Conservation (phyloP, 2,797 vertebrate species). For the Sebastes flavidus region DNA sequence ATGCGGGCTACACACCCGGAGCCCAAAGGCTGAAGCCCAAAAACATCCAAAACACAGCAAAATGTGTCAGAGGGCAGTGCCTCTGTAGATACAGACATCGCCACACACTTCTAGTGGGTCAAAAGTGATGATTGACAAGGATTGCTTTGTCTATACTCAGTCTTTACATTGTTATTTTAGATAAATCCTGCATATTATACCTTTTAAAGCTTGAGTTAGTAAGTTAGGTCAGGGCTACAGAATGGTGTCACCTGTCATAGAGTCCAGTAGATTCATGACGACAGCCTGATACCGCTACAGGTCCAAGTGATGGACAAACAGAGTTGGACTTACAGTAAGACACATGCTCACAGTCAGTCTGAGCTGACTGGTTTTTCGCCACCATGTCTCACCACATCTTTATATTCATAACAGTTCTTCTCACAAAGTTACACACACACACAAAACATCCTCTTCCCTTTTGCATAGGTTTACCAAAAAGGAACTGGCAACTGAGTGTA, state of each 20-base stretch:
- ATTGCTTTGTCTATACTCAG: background rate
- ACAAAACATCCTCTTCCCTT: background rate
- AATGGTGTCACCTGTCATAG: background rate
- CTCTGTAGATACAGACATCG: background rate
- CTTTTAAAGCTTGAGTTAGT: background rate
- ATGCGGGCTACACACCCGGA: background rate
- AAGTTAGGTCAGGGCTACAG: background rate
- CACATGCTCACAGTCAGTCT: background rate
- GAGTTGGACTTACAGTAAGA: background rate
- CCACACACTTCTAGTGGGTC: background rate
- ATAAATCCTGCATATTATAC: background rate
- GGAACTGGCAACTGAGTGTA: background rate
- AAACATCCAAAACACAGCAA: background rate
- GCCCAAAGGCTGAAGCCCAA: background rate
- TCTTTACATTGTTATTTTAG: background rate
- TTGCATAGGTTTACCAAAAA: background rate
- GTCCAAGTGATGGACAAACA: background rate
- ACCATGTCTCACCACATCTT: background rate
- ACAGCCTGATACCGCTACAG: background rate
- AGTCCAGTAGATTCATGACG: background rate
- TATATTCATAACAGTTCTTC: background rate
- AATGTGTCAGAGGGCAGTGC: background rate
- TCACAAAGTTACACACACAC: background rate
- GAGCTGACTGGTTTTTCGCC: constrained; percentile 1
- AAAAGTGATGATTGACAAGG: background rate